phyloP scores from a whole-genome alignment of 1,140 invertebrate genomes.

The Ceratosolen fusciceps region DNA sequence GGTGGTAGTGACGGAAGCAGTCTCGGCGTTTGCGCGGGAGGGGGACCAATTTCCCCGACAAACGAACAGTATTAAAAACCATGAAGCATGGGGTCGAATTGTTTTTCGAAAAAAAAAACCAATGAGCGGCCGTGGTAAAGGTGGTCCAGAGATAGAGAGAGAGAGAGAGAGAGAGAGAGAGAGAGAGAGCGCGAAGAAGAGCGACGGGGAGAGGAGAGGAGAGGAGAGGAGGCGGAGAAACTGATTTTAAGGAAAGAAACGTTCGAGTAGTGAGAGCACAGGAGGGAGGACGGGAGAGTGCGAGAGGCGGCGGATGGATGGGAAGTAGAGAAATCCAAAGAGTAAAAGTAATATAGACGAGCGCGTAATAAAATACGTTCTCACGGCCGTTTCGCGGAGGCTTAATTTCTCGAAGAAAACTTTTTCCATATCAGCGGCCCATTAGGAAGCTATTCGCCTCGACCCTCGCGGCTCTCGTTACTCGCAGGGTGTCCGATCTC shows the following conservation, averaged over 20 bases:
- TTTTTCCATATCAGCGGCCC: constrained; percentile 49
- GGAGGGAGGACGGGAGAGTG: not conserved
- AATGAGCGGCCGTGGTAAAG: too few species aligned
- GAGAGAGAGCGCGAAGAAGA: not conserved
- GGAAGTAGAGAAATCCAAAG: not conserved
- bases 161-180: not conserved
- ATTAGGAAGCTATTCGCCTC: constrained; percentile 45
- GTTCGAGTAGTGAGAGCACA: not conserved
- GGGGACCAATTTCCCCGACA: too few species aligned
- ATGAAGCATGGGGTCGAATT: not conserved
- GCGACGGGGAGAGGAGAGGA: not conserved
- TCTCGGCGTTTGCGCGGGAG: too few species aligned
- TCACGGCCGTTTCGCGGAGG: constrained; percentile 33
- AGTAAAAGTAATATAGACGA: constrained; percentile 44
- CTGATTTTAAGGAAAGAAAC: not conserved
- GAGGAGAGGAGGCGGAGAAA: not conserved
- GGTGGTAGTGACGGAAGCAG: too few species aligned
- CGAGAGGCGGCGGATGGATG: not conserved
- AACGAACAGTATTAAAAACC: constrained; percentile 6
- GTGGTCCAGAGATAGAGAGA: not conserved
- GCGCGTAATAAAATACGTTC: constrained; percentile 48
- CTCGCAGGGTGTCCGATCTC: constrained; percentile 8
- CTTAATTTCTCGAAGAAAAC: constrained; percentile 42
- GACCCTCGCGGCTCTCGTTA: not conserved
- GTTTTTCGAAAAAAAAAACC: not conserved